These are phyloP conservation scores for Polymixis flavicincta DNA, from an alignment of 2,888 invertebrate species.

Conservation along the genomic window DNA sequence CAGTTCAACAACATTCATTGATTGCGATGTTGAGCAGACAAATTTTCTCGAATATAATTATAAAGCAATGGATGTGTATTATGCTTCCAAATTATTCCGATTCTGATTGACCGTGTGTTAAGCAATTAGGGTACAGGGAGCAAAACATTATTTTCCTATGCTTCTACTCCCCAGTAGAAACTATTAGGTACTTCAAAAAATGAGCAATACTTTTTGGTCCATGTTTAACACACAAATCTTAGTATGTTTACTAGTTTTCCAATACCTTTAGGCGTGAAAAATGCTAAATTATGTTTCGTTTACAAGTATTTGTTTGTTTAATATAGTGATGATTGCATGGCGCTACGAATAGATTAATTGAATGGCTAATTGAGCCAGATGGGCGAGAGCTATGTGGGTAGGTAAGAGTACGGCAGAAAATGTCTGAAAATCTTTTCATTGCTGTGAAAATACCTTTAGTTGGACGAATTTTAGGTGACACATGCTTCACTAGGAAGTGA, in stretches of 20 bases:
- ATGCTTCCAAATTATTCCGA: no score
- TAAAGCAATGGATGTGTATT: no score
- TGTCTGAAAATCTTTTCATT: background rate
- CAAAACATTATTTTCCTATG: background rate
- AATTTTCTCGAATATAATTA: no score
- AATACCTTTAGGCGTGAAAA: slow-evolving; percentile 8
- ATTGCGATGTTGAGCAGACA: no score
- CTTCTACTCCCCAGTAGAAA: background rate
- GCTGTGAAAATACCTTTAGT: background rate
- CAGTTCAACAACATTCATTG: no score
- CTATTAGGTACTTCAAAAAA: background rate
- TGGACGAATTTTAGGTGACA: background rate
- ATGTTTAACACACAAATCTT: background rate
- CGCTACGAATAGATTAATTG: slow-evolving; percentile 54
- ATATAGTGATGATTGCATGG: slow-evolving; percentile 54
- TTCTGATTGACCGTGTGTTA: no score
- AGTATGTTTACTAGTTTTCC: background rate
- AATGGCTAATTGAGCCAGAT: slow-evolving; percentile 51
- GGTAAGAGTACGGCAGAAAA: background rate
- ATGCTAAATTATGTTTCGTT: slow-evolving; percentile 2
- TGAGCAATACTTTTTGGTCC: background rate
- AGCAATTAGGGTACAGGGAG: background rate
- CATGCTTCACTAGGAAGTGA: no score
- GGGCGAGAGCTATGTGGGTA: slow-evolving; percentile 23
- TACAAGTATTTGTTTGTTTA: slow-evolving; percentile 28